These are phyloP conservation scores for Tamandua tetradactyla DNA, from an alignment of 2,797 vertebrate genomes.

Conservation along the genomic window DNA sequence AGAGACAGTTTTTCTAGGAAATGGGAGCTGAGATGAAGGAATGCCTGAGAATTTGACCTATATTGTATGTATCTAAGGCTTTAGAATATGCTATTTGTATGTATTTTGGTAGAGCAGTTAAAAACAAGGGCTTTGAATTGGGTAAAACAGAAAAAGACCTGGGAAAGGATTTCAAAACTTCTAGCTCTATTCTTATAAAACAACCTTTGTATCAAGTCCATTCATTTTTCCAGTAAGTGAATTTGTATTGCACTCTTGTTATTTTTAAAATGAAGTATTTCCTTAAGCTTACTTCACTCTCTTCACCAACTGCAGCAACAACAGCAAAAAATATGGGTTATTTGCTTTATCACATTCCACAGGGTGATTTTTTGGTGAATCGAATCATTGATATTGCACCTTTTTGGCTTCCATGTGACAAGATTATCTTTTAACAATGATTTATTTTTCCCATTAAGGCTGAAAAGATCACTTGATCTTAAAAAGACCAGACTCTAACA, in stretches of 20 bases:
- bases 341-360: constrained; percentile 76
- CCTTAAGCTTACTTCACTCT: constrained; percentile 71
- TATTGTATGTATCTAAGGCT: not conserved
- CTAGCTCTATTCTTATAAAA: constrained; percentile 63
- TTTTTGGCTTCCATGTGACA: constrained; percentile 83
- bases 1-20: not conserved
- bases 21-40: not conserved
- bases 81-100: not conserved
- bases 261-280: constrained; percentile 68
- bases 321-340: constrained; percentile 80
- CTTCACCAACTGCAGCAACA: constrained; percentile 47
- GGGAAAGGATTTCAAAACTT: constrained; percentile 58
- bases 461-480: constrained; percentile 84
- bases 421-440: constrained; percentile 86
- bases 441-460: constrained; percentile 86
- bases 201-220: not conserved
- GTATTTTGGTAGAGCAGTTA: not conserved
- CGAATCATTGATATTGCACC: constrained; percentile 80
- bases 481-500: constrained; percentile 76
- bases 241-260: constrained; percentile 59
- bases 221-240: constrained; percentile 71
- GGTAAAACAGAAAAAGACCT: constrained; percentile 59
- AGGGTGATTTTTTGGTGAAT: constrained; percentile 72
- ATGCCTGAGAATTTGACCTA: not conserved
- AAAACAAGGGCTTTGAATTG: not conserved